phyloP scores from a whole-genome alignment of 2,113 vertebrate species.

The Saguinus imperator region DNA sequence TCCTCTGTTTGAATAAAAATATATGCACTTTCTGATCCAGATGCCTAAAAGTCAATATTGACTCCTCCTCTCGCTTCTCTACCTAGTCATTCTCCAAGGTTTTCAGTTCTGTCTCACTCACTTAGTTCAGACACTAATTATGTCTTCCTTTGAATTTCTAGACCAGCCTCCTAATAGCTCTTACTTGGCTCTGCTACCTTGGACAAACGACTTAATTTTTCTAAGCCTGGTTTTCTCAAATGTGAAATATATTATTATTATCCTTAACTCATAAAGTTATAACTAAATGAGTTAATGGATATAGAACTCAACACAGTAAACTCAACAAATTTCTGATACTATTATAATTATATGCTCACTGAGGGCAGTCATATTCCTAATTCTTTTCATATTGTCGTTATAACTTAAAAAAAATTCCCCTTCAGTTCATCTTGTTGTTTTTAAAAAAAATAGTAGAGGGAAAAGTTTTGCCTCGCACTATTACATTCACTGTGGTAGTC shows the following conservation, averaged over 20 bases:
- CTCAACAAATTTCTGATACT: neutral
- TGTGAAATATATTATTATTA: conserved; percentile 4
- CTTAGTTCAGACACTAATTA: neutral
- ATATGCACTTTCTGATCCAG: neutral
- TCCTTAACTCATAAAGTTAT: neutral
- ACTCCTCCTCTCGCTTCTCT: neutral
- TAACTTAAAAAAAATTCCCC: neutral
- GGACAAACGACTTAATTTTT: neutral
- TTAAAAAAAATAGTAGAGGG: neutral
- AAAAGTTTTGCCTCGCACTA: neutral
- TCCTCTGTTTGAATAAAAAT: conserved; percentile 27
- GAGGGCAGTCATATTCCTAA: neutral
- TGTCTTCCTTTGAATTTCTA: conserved; percentile 23
- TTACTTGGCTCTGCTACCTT: neutral
- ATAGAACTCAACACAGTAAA: conserved; percentile 31
- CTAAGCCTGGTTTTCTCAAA: conserved; percentile 24
- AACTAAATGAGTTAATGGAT: conserved; percentile 23
- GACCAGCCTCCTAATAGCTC: neutral
- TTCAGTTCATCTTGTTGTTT: neutral
- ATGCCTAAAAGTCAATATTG: neutral
- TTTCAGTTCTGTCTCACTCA: neutral
- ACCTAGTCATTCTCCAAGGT: neutral
- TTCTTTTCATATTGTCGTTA: neutral
- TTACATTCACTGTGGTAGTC: neutral
- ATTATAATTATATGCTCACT: conserved; percentile 35